These are phyloP conservation scores for Anticlea derivata DNA, from an alignment of 2,888 invertebrate genomes.

Conservation along the genomic window DNA sequence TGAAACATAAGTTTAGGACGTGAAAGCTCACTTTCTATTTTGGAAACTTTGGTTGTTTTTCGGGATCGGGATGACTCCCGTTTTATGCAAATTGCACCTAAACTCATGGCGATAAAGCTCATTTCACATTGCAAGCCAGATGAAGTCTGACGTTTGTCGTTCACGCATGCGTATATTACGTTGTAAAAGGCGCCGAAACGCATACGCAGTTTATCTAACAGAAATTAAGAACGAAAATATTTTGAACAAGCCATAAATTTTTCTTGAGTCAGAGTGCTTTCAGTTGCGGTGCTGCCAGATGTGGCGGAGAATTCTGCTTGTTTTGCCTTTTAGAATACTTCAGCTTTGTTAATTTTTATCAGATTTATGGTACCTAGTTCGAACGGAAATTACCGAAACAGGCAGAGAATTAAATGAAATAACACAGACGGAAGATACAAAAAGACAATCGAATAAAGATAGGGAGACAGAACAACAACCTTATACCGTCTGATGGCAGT, in stretches of 20 bases:
- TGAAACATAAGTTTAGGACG: not conserved
- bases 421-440: too few relatives aligned
- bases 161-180: conserved; percentile 70
- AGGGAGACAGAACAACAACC: too few relatives aligned
- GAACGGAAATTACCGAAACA: too few relatives aligned
- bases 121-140: not conserved
- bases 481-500: too few relatives aligned
- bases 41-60: not conserved
- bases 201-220: conserved; percentile 69
- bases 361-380: too few relatives aligned
- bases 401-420: too few relatives aligned
- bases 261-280: conserved; percentile 59
- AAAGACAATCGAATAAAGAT: too few relatives aligned
- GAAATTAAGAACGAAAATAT: conserved; percentile 79
- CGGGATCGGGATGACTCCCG: not conserved
- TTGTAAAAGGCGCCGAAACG: conserved; percentile 70
- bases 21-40: not conserved
- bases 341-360: not conserved
- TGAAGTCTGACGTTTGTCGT: conserved; percentile 27
- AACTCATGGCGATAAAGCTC: not conserved
- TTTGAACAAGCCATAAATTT: conserved; percentile 73
- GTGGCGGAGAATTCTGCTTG: conserved; percentile 20
- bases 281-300: conserved; percentile 59
- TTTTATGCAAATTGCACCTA: not conserved
- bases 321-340: not conserved